Evolutionary conservation across 37 sponge, comb jelly and placozoan species (phyloP), one percentile per base, ranked within the genome.

Genomic region (Aplysina aerophoba): DNA sequence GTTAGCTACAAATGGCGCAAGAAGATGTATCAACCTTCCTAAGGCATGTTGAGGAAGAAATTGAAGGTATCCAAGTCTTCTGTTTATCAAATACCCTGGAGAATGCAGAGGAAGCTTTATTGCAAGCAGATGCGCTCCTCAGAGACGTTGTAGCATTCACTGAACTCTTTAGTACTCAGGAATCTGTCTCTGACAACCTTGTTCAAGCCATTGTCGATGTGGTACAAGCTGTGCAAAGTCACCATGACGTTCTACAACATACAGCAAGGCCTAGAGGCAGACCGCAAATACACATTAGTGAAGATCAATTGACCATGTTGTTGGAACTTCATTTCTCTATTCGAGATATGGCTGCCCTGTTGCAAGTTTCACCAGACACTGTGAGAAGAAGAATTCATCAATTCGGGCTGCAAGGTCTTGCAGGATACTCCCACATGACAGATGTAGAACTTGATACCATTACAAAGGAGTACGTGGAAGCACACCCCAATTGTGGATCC

Each of bases 381-480:
- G 38, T 84, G 13, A n/a, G 84, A 67, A 65, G 84, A 36, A 64
- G 84, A 64, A 84, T 84, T 53, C 13, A 35, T 31, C 68, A 65
- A n/a, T 82, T 33, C 24, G 67, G 83, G 6, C 28, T 84, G 33
- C 56, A 84, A 40, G 67, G 36, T 40, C 5, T 5, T 3, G 68
- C 66, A 15, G 41, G 30, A 5, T 66, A 55, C 28, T 53, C 53
- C 16, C 19, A 36, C 16, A 35, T 84, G 4, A 64, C 53, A 69
- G 84, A 84, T 68, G 22, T 25, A 25, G 39, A 84, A 15, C 33
- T 84, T 53, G 72, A 84, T 68, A 41, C 64, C 24, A 84, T 84
- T 21, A 36, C 67, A 8, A 14, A 13, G 15, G 35, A 68, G 13
- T 84, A 53, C 39, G 84, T 84, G 59, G 59, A 58, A 20, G 59